Percentiles rank a stretch among this genome's conserved stretches.
These are phyloP conservation scores for Pristionchus exspectatus DNA, from an alignment of 2,888 invertebrate species.

Conservation along the genomic window DNA sequence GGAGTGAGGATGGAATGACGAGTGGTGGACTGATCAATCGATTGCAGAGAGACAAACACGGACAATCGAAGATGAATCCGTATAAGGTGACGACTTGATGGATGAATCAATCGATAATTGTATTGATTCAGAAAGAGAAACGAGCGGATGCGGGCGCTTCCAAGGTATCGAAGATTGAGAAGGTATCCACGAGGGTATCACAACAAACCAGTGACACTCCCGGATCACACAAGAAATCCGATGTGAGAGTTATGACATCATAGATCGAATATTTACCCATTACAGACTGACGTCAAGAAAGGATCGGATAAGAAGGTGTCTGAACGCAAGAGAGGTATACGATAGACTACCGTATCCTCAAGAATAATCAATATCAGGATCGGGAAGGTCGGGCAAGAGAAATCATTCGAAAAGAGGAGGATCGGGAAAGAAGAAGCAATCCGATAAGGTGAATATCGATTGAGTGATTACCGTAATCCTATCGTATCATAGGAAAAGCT, in stretches of 20 bases:
- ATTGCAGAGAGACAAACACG: neutral
- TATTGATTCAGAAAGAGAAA: too few species aligned
- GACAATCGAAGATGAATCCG: neutral
- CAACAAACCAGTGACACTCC: neutral
- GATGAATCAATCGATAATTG: too few species aligned
- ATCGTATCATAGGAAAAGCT: constrained; percentile 2
- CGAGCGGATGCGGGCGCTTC: neutral
- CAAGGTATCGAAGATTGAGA: neutral
- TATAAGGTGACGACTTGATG: neutral
- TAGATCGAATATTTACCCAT: neutral
- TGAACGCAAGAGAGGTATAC: neutral
- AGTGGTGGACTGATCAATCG: neutral
- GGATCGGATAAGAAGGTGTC: neutral
- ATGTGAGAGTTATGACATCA: neutral
- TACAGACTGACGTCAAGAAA: neutral
- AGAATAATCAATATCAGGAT: neutral
- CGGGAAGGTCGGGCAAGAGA: neutral
- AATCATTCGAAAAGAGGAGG: neutral
- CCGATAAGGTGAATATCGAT: neutral
- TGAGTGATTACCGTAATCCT: neutral
- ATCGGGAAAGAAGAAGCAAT: constrained; percentile 9
- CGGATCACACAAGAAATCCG: neutral
- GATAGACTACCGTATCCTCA: neutral
- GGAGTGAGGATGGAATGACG: neutral
- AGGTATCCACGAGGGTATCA: neutral